A percentile compares a stretch with the other conserved stretches of the same genome.
phyloP scores from a whole-genome alignment of 2,113 vertebrate genomes.

The Ivindomyrus marchei region DNA sequence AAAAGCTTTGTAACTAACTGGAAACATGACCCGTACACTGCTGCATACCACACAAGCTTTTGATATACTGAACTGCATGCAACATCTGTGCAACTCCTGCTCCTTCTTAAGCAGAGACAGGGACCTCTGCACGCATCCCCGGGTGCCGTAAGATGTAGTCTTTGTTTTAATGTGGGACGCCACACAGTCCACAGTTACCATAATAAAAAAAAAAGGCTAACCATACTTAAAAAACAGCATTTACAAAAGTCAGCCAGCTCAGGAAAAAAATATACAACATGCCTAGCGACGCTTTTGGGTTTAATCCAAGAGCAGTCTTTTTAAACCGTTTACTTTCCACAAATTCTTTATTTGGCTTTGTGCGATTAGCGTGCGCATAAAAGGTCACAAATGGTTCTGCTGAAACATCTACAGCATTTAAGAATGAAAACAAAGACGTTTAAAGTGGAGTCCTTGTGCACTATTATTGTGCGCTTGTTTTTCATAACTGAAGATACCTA shows the following conservation, averaged over 20 bases:
- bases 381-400: background rate
- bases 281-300: background rate
- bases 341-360: background rate
- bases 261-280: background rate
- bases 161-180: background rate
- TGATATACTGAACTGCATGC: background rate
- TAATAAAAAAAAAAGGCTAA: background rate
- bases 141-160: background rate
- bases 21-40: background rate
- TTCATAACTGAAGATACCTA: background rate
- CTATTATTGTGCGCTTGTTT: background rate
- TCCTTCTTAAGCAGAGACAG: background rate
- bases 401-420: background rate
- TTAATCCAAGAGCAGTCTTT: background rate
- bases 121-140: background rate
- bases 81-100: background rate
- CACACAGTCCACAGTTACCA: background rate
- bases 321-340: background rate
- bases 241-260: background rate
- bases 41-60: background rate
- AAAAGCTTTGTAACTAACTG: background rate
- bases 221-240: background rate
- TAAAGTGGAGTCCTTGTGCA: background rate
- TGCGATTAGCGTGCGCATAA: background rate
- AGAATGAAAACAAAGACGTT: background rate